Evolutionary conservation across 2,888 invertebrate genomes (phyloP).

Genomic region (Gymnoscelis rufifasciata): DNA sequence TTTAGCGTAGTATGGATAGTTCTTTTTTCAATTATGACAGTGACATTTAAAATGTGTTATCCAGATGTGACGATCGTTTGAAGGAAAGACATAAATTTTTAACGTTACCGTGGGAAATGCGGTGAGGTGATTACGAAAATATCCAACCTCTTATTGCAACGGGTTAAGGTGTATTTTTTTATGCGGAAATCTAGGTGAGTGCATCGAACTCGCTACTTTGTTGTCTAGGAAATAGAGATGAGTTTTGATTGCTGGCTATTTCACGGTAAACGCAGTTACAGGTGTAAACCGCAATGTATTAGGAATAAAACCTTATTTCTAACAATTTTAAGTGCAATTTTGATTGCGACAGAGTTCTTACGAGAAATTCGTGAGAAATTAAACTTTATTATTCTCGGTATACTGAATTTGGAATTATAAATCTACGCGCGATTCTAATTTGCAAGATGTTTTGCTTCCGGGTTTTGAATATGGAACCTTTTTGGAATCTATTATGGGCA

Average conservation of each 20-base stretch:
- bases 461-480: slow-evolving; percentile 26
- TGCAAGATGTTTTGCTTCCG: slow-evolving; percentile 33
- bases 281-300: slow-evolving; percentile 5
- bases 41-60: background rate
- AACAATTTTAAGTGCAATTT: slow-evolving; percentile 4
- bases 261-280: slow-evolving; percentile 2
- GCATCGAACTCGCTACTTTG: slow-evolving; percentile 2
- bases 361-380: background rate
- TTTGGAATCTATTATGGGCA: slow-evolving; percentile 28
- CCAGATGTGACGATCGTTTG: slow-evolving; percentile 15
- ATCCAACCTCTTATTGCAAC: slow-evolving; percentile 8
- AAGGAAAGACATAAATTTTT: slow-evolving; percentile 7
- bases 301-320: slow-evolving; percentile 3
- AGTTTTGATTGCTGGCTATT: slow-evolving; percentile 3
- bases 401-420: background rate
- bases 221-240: slow-evolving; percentile 1
- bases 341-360: background rate
- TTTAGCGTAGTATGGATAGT: too few species aligned
- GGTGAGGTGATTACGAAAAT: slow-evolving; percentile 2
- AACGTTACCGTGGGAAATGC: slow-evolving; percentile 15
- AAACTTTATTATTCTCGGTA: too few species aligned
- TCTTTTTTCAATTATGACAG: too few species aligned
- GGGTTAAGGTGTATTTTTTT: slow-evolving; percentile 8
- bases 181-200: background rate
- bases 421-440: slow-evolving; percentile 24